phyloP scores from a whole-genome alignment of 2,113 vertebrate genomes.

The Lycaon pictus region DNA sequence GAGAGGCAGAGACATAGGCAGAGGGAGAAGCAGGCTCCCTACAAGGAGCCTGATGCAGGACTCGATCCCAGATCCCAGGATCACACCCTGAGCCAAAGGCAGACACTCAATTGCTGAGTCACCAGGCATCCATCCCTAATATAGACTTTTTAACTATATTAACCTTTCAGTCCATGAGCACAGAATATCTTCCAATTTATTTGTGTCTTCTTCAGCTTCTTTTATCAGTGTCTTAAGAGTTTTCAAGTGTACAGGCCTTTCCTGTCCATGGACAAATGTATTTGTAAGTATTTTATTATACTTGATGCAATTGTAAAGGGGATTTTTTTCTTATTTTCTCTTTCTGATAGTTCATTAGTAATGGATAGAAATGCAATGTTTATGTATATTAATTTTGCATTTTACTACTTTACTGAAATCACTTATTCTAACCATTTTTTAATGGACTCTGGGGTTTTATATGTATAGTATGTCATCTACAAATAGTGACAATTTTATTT shows the following conservation, averaged over 20 bases:
- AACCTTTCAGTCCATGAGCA: not conserved
- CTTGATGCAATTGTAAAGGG: not conserved
- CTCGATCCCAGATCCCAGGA: no score
- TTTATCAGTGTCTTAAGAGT: not conserved
- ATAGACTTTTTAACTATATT: not conserved
- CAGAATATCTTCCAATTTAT: not conserved
- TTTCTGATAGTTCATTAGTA: not conserved
- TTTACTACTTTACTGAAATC: not conserved
- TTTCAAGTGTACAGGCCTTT: not conserved
- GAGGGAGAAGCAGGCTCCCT: no score
- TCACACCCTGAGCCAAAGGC: no score
- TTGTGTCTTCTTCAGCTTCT: not conserved
- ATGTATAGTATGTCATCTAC: not conserved
- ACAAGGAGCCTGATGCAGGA: no score
- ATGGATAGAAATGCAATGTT: not conserved
- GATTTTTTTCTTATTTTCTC: not conserved
- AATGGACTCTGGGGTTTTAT: not conserved
- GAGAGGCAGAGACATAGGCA: no score
- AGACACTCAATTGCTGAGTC: no score
- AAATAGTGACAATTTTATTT: not conserved
- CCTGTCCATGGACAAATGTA: not conserved
- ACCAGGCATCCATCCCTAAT: no score
- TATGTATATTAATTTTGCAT: not conserved
- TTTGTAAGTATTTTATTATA: not conserved
- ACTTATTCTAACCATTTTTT: not conserved